Conservation (phyloP, 2,888 invertebrate genomes). For the Drosophila formosana region DNA sequence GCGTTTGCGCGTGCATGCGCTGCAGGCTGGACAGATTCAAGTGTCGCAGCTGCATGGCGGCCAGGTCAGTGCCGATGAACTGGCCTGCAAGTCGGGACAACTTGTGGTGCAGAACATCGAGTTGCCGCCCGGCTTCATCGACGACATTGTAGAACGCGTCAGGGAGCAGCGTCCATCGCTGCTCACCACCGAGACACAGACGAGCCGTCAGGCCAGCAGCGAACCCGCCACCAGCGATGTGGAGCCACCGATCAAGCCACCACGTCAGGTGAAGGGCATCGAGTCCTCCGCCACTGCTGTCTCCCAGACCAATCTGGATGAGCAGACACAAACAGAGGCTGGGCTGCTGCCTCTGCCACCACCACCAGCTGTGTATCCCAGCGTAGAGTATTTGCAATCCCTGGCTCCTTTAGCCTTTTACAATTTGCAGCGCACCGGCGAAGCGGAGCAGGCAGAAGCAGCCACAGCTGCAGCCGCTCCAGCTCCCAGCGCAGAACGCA, state of each 20-base stretch:
- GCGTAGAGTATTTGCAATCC: constrained; percentile 86
- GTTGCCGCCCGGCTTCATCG: constrained; percentile 89
- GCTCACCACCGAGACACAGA: constrained; percentile 85
- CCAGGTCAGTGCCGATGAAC: constrained; percentile 90
- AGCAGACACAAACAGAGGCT: constrained; percentile 81
- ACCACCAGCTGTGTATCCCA: constrained; percentile 85
- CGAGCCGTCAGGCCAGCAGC: constrained; percentile 79
- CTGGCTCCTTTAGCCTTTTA: constrained; percentile 86
- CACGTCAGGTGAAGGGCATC: constrained; percentile 65
- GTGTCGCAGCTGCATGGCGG: constrained; percentile 93
- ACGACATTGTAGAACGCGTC: constrained; percentile 87
- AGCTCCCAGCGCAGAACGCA: constrained; percentile 64
- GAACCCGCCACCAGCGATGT: constrained; percentile 66
- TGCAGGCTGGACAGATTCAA: constrained; percentile 92
- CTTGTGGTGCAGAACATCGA: constrained; percentile 89
- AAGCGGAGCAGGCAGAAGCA: constrained; percentile 81
- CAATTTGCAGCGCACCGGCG: constrained; percentile 84
- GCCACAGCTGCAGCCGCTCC: constrained; percentile 21
- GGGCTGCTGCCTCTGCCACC: constrained; percentile 86
- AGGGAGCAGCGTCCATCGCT: constrained; percentile 78
- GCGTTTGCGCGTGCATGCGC: constrained; percentile 90
- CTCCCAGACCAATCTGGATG: constrained; percentile 68
- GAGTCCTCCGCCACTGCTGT: constrained; percentile 39
- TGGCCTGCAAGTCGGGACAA: constrained; percentile 89
- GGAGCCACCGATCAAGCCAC: constrained; percentile 78